These are phyloP conservation scores for Diplodus puntazzo DNA, from an alignment of 2,797 vertebrate species.

Conservation along the genomic window DNA sequence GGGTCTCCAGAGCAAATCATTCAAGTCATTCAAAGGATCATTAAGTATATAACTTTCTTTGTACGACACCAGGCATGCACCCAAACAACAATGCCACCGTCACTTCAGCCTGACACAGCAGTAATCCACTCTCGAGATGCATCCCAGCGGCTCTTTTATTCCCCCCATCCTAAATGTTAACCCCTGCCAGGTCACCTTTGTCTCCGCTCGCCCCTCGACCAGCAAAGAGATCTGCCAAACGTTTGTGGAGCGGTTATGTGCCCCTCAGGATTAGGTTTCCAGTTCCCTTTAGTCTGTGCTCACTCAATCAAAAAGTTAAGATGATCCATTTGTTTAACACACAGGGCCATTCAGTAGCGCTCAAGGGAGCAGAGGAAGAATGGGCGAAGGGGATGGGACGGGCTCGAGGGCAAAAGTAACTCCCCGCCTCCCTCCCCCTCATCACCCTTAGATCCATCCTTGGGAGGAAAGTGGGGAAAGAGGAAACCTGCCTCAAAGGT, in stretches of 20 bases:
- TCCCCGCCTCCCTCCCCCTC: conserved; percentile 36
- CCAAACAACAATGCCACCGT: conserved; percentile 50
- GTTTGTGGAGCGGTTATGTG: conserved; percentile 84
- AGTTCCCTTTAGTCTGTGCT: conserved; percentile 88
- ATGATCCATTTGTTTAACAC: conserved; percentile 90
- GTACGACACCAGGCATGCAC: conserved; percentile 12
- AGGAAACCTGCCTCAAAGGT: conserved; percentile 64
- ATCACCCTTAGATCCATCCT: conserved; percentile 69
- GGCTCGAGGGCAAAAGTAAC: conserved; percentile 75
- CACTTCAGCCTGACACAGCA: conserved; percentile 62
- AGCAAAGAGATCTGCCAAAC: conserved; percentile 85
- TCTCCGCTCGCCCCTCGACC: conserved; percentile 78
- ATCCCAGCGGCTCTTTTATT: conserved; percentile 61
- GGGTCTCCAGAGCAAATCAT: conserved; percentile 8
- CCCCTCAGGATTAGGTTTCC: conserved; percentile 87
- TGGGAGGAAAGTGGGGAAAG: conserved; percentile 65
- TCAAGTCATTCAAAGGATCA: background rate
- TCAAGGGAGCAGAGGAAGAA: conserved; percentile 84
- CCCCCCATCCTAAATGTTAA: conserved; percentile 64
- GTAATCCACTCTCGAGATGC: conserved; percentile 67
- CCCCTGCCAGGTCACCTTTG: conserved; percentile 84
- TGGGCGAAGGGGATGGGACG: conserved; percentile 73
- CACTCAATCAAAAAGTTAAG: conserved; percentile 90
- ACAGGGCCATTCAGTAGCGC: conserved; percentile 86
- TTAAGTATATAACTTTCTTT: conserved; percentile 17